Evolutionary conservation across 1,140 invertebrate species (phyloP).

Genomic region (Pachyrhynchus sulphureomaculatus): DNA sequence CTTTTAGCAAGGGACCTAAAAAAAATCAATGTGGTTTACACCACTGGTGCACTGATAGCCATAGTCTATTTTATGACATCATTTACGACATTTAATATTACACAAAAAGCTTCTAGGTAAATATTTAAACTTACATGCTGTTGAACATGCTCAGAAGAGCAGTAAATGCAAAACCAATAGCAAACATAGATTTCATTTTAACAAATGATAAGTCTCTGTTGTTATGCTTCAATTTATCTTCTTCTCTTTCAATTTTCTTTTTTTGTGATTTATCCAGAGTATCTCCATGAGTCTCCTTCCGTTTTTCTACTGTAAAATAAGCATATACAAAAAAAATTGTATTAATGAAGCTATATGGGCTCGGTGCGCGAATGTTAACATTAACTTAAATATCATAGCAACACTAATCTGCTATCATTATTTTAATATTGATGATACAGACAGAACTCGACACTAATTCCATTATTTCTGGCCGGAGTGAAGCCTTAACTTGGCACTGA

Average conservation of each 20-base stretch:
- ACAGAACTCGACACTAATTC: no score
- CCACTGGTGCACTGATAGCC: neutral
- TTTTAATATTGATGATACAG: no score
- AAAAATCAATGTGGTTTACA: neutral
- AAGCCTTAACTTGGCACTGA: no score
- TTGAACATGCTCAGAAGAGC: slow-evolving; percentile 98
- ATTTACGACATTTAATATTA: neutral
- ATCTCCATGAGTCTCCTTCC: slow-evolving; percentile 94
- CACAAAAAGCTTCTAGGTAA: no score
- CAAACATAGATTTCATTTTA: slow-evolving; percentile 99
- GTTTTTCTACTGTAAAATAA: slow-evolving; percentile 83
- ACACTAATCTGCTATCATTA: no score
- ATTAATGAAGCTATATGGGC: no score
- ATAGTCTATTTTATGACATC: neutral
- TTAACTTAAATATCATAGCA: no score
- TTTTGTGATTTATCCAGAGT: slow-evolving; percentile 92
- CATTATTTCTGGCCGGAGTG: no score
- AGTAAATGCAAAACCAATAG: slow-evolving; percentile 97
- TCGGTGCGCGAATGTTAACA: no score
- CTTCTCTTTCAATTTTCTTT: slow-evolving; percentile 97
- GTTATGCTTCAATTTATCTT: slow-evolving; percentile 96
- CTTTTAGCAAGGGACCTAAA: no score
- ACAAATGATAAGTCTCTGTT: slow-evolving; percentile 96
- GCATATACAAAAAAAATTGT: slow-evolving; percentile 52
- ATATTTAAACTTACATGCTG: slow-evolving; percentile 79